phyloP scores from a whole-genome alignment of 2,113 vertebrate species.

The Platysternon megacephalum region DNA sequence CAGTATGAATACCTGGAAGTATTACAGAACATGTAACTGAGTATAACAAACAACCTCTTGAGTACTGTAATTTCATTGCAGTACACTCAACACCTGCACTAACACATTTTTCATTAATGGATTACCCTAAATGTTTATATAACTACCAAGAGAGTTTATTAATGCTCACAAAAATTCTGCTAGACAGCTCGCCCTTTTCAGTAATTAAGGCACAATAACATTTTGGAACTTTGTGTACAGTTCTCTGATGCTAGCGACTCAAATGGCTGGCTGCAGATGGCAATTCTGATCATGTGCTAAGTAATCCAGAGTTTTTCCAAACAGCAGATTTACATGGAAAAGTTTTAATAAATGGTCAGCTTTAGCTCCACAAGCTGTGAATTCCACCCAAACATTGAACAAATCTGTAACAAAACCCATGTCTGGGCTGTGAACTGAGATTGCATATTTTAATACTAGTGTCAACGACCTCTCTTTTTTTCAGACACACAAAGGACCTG shows the following conservation, averaged over 20 bases:
- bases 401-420: neutral
- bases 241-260: slow-evolving; percentile 36
- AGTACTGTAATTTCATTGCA: slow-evolving; percentile 46
- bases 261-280: neutral
- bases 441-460: neutral
- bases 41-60: slow-evolving; percentile 42
- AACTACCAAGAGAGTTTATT: slow-evolving; percentile 54
- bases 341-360: neutral
- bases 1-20: slow-evolving; percentile 16
- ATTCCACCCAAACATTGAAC: neutral
- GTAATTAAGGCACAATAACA: slow-evolving; percentile 51
- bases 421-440: neutral
- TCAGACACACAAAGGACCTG: neutral
- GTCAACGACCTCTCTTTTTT: rapidly evolving
- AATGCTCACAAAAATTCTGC: slow-evolving; percentile 45
- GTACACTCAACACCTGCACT: slow-evolving; percentile 55
- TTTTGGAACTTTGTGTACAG: neutral
- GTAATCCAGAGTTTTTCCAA: neutral
- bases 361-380: neutral
- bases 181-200: slow-evolving; percentile 46
- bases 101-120: slow-evolving; percentile 46
- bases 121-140: slow-evolving; percentile 60
- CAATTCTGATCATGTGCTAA: neutral
- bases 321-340: neutral
- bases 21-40: slow-evolving; percentile 13